These are phyloP conservation scores for Silurus asotus DNA, from an alignment of 2,113 vertebrate genomes.

Conservation along the genomic window DNA sequence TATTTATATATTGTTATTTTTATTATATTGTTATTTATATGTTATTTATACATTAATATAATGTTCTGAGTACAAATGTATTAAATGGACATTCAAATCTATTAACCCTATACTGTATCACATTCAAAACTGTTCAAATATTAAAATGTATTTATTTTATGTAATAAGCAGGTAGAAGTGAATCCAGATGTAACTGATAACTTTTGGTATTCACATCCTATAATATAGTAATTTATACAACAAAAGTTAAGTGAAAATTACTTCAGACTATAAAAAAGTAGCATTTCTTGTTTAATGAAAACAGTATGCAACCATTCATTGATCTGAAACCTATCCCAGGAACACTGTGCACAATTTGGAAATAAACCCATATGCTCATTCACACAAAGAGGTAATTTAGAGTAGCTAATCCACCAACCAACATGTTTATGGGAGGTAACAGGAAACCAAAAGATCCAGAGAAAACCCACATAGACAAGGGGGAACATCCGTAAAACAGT, in stretches of 20 bases:
- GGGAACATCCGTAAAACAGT: not conserved
- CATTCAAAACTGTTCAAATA: not conserved
- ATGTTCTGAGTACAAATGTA: not conserved
- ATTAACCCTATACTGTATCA: not conserved
- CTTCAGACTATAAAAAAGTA: not conserved
- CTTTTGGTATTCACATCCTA: not conserved
- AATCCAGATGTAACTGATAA: not conserved
- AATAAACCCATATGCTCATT: not conserved
- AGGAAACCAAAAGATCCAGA: not conserved
- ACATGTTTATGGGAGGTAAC: not conserved
- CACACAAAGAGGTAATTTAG: not conserved
- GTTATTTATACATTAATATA: not conserved
- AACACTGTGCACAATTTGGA: not conserved
- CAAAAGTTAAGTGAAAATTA: constrained; percentile 1
- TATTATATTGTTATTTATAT: too few species aligned
- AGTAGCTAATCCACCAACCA: not conserved
- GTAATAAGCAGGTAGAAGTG: not conserved
- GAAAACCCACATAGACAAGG: not conserved
- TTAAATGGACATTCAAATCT: not conserved
- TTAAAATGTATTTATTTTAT: not conserved
- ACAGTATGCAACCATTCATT: not conserved
- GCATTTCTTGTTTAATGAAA: not conserved
- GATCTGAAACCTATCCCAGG: not conserved
- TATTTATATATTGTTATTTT: too few species aligned
- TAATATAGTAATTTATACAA: not conserved